These are phyloP conservation scores for Anagyrus pseudococci DNA, from an alignment of 2,888 invertebrate genomes.

Conservation along the genomic window DNA sequence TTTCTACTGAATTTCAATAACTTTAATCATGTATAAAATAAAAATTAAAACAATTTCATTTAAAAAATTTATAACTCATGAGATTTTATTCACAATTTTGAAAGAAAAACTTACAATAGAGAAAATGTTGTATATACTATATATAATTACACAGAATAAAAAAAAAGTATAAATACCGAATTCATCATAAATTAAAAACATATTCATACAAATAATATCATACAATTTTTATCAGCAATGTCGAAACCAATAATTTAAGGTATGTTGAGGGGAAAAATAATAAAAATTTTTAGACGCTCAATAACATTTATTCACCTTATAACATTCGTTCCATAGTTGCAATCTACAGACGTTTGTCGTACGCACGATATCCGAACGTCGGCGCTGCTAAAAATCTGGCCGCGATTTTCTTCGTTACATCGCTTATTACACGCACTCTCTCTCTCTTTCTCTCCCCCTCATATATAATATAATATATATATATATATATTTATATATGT, in stretches of 20 bases:
- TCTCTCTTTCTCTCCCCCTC: constrained; percentile 37
- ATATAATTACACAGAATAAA: too few relatives aligned
- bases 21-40: too few relatives aligned
- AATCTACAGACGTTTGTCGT: constrained; percentile 46
- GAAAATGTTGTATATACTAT: too few relatives aligned
- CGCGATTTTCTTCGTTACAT: constrained; percentile 30
- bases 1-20: too few relatives aligned
- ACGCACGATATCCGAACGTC: constrained; percentile 45
- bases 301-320: constrained; percentile 46
- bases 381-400: constrained; percentile 44
- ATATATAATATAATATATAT: constrained; percentile 50
- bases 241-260: not conserved
- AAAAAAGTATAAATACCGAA: constrained; percentile 24
- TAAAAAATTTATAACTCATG: too few relatives aligned
- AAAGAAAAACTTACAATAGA: too few relatives aligned
- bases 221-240: not conserved
- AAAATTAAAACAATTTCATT: too few relatives aligned
- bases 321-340: constrained; percentile 46
- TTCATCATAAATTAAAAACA: constrained; percentile 11
- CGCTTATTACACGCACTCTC: constrained; percentile 24
- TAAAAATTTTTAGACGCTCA: constrained; percentile 43
- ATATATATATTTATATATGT: constrained; percentile 43
- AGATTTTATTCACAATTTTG: too few relatives aligned
- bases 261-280: constrained; percentile 24
- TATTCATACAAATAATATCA: constrained; percentile 10